Evolutionary conservation across 1,140 invertebrate genomes (phyloP).

Genomic region (Drosophila melanica): DNA sequence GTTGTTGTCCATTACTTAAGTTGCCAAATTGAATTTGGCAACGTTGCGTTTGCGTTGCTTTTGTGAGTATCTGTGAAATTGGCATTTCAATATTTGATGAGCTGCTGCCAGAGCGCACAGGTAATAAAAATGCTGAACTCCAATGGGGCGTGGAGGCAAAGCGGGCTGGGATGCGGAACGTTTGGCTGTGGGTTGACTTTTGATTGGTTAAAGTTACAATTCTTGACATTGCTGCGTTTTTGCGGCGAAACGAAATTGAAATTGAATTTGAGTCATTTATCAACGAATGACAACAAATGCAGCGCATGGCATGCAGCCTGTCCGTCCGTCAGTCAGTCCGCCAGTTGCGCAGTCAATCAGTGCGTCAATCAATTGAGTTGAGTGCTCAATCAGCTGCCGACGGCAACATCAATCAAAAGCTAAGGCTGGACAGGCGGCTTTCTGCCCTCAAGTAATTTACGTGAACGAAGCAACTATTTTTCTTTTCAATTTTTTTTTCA

Average conservation of each 20-base stretch:
- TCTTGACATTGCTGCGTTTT: slow-evolving; percentile 32
- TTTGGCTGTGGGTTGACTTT: background rate
- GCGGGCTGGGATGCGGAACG: background rate
- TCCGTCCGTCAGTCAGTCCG: slow-evolving; percentile 11
- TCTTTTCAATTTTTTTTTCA: background rate
- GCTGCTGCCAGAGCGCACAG: slow-evolving; percentile 32
- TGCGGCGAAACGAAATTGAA: slow-evolving; percentile 10
- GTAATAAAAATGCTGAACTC: slow-evolving; percentile 18
- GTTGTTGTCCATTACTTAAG: slow-evolving; percentile 58
- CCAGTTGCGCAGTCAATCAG: slow-evolving; percentile 12
- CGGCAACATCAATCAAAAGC: slow-evolving; percentile 10
- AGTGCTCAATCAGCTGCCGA: slow-evolving; percentile 9
- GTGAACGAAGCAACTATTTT: slow-evolving; percentile 15
- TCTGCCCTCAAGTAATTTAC: slow-evolving; percentile 36
- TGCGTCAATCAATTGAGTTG: slow-evolving; percentile 31
- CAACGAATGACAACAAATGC: slow-evolving; percentile 37
- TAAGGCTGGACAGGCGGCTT: slow-evolving; percentile 9
- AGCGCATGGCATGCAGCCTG: slow-evolving; percentile 27
- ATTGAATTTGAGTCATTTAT: slow-evolving; percentile 51
- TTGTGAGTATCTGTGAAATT: slow-evolving; percentile 77
- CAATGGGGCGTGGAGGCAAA: background rate
- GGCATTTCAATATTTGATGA: slow-evolving; percentile 80
- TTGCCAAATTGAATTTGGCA: slow-evolving; percentile 75
- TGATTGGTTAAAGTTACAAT: slow-evolving; percentile 17
- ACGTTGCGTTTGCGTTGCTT: slow-evolving; percentile 18